Conservation (phyloP, 2,888 invertebrate species). For the Synergus umbraculus region DNA sequence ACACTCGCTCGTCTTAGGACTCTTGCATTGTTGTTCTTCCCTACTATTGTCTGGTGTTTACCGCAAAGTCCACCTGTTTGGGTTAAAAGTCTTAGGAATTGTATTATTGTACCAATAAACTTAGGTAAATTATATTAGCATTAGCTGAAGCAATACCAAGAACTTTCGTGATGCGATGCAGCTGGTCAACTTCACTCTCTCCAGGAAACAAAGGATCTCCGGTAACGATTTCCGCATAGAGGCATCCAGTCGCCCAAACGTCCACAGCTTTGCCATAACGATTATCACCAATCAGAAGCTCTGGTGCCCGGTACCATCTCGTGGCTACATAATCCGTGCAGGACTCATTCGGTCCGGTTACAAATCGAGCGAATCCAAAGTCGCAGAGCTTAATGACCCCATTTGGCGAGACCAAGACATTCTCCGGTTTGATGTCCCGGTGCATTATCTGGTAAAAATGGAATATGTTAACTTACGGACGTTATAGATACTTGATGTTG, state of each 20-base stretch:
- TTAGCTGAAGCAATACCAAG: constrained; percentile 79
- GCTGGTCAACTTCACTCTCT: constrained; percentile 93
- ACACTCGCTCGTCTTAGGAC: constrained; percentile 71
- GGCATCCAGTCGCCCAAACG: constrained; percentile 92
- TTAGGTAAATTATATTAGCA: not conserved
- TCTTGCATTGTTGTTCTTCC: constrained; percentile 61
- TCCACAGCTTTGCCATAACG: constrained; percentile 87
- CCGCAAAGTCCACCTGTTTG: constrained; percentile 61
- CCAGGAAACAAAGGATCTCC: constrained; percentile 93
- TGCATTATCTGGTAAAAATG: constrained; percentile 85
- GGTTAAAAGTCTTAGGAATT: not conserved
- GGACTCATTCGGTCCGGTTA: constrained; percentile 86
- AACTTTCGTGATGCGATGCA: constrained; percentile 88
- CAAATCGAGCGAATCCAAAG: constrained; percentile 90
- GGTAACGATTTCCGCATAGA: constrained; percentile 91
- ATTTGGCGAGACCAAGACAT: constrained; percentile 87
- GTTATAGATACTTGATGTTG: no score
- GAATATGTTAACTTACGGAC: no score
- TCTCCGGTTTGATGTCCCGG: constrained; percentile 93
- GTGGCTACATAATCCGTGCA: constrained; percentile 95
- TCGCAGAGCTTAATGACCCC: constrained; percentile 94
- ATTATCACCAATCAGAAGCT: constrained; percentile 89
- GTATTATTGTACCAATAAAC: not conserved
- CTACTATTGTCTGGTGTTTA: constrained; percentile 65
- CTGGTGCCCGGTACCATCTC: constrained; percentile 93